Percentiles rank a stretch among this genome's conserved stretches.
These are phyloP conservation scores for Stigmatopora argus DNA, from an alignment of 2,113 vertebrate species.

Conservation along the genomic window DNA sequence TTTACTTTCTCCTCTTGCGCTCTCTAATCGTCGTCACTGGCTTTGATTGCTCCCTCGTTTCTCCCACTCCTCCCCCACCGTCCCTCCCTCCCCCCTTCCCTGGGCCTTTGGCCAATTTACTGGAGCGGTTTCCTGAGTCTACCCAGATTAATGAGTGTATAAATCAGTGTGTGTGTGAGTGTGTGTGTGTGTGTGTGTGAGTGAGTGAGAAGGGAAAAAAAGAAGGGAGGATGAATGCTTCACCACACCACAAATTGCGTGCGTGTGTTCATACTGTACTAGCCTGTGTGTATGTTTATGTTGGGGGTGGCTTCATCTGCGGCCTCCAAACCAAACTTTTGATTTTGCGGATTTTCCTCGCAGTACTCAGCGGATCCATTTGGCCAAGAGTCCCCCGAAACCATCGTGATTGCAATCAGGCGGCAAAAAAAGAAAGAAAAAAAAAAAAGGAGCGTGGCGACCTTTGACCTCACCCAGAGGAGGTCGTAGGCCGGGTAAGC, in stretches of 20 bases:
- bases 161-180: conserved; percentile 53
- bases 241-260: conserved; percentile 63
- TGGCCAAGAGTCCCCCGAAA: conserved; percentile 33
- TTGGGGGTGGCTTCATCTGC: conserved; percentile 44
- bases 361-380: not conserved
- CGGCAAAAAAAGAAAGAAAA: conserved; percentile 7
- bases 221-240: conserved; percentile 60
- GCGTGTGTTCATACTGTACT: conserved; percentile 57
- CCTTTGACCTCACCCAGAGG: conserved; percentile 2
- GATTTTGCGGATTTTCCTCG: conserved; percentile 64
- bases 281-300: conserved; percentile 32
- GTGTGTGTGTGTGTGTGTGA: conserved; percentile 25
- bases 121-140: conserved; percentile 75
- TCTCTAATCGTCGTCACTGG: conserved; percentile 66
- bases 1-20: conserved; percentile 45
- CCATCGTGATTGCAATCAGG: conserved; percentile 53
- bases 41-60: conserved; percentile 65
- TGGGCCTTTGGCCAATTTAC: conserved; percentile 71
- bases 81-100: conserved; percentile 45
- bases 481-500: conserved; percentile 12
- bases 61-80: conserved; percentile 43
- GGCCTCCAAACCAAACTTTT: conserved; percentile 73
- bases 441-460: conserved; percentile 25
- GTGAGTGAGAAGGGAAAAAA: conserved; percentile 24
- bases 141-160: conserved; percentile 71